A percentile compares a stretch with the other conserved stretches of the same genome.
Evolutionary conservation across 2,888 invertebrate species (phyloP).

Genomic region (Nemoura dubitans): DNA sequence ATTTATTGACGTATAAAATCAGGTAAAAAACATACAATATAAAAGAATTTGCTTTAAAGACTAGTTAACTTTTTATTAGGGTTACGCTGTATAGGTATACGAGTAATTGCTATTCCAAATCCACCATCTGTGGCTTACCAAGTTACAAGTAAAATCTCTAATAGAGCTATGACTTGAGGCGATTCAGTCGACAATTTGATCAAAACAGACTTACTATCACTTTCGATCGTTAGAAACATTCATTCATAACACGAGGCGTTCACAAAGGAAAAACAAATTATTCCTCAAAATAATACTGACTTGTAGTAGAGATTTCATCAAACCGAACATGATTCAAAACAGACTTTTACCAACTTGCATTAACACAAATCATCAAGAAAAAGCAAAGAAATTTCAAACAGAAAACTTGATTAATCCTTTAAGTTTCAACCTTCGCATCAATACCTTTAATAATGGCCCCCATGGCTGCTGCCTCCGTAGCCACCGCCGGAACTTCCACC

Average conservation of each 20-base stretch:
- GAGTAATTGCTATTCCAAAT: neutral
- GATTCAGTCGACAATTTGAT: conserved; percentile 15
- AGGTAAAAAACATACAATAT: neutral
- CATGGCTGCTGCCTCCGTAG: conserved; percentile 15
- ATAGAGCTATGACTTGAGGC: conserved; percentile 26
- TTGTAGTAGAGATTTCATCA: neutral
- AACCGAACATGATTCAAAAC: neutral
- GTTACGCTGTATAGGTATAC: neutral
- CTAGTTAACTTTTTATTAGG: conserved; percentile 20
- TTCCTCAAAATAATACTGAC: neutral
- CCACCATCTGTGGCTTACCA: conserved; percentile 22
- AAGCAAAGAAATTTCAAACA: neutral
- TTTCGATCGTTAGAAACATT: neutral
- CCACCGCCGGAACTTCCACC: conserved; percentile 22
- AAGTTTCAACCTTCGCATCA: neutral
- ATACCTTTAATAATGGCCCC: neutral
- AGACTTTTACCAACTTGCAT: neutral
- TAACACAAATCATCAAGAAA: neutral
- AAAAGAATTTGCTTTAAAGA: conserved; percentile 16
- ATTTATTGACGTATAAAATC: conserved; percentile 22
- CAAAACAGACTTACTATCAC: conserved; percentile 1
- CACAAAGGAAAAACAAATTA: conserved; percentile 1
- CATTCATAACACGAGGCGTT: neutral
- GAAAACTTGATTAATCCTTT: conserved; percentile 7
- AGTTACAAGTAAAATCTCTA: conserved; percentile 14